Base-by-base conservation (phyloP, 1,140 invertebrate genomes). In the Nixonia krombeini region DNA sequence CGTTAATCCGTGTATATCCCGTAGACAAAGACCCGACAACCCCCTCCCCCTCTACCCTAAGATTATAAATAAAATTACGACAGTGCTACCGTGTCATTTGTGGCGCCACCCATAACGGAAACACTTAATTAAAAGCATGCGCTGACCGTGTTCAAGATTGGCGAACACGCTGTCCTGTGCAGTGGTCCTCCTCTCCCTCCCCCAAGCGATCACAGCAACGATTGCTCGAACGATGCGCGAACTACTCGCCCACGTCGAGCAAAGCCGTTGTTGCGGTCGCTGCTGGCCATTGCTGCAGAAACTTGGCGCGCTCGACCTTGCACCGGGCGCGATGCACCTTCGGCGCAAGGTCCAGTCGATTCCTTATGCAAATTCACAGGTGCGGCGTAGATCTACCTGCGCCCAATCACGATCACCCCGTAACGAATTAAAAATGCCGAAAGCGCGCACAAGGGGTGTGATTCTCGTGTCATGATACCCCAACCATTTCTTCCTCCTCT, bases 361-460 rank as follows among this genome's bases (percentile, higher is more conserved):
- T 72, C 59, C 56, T 74, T 77, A 78, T 80, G 78, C 74, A 80
- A 81, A 80, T 81, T 41, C 50, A 68, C 78, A 77, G 72, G 72
- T 77, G 79, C 67, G 52, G 63, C 56, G 45, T 13, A 31, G 62
- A 66, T 62, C 61, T 71, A 65, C 67, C 61, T 55, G 64, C 21
- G 31, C 47, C 72, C 70, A 73, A 75, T 77, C 70, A 66, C 50
- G 72, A 73, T 70, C 46, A 31, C 29, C 40, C 40, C 49, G 31
- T 63, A 50, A 12, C 28, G 35, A 67, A 63, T 63, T 58, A 62
- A 63, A 52, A 64, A 69, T 52, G 21, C 56, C 59, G 50, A 64
- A 53, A 63, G 47, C 15, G 21, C 31, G 53, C 45, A 61, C 56
- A 71, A 62, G 59, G 64, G 68, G 63, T 57, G 42, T 13, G 41